Evolutionary conservation across 2,797 vertebrate genomes (phyloP).

Genomic region (Melanotaenia boesemani): DNA sequence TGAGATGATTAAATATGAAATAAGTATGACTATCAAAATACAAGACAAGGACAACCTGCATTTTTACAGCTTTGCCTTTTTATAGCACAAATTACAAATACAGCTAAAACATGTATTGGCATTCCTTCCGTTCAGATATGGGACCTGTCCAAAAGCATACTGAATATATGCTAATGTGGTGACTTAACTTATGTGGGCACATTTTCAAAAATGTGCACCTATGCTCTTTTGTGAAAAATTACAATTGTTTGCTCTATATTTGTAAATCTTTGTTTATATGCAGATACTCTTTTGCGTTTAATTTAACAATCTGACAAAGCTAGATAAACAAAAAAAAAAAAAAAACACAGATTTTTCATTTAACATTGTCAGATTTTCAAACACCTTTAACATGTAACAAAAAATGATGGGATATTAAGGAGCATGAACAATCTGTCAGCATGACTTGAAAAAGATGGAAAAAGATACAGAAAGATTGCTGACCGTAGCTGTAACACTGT

Average conservation of each 20-base stretch:
- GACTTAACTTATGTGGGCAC: background rate
- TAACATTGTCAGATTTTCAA: background rate
- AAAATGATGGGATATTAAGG: background rate
- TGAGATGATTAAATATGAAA: background rate
- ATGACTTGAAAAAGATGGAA: background rate
- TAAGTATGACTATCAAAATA: background rate
- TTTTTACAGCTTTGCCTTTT: background rate
- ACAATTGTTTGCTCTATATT: background rate
- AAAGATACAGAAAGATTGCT: background rate
- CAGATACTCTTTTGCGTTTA: background rate
- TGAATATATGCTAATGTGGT: background rate
- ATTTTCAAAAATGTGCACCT: background rate
- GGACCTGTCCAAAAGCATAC: too few relatives aligned
- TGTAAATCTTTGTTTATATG: background rate
- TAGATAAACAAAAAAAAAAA: background rate
- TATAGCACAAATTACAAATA: background rate
- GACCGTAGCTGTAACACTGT: background rate
- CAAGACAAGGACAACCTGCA: background rate
- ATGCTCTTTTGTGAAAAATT: background rate
- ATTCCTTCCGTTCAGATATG: too few relatives aligned
- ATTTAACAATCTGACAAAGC: background rate
- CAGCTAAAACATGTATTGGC: too few relatives aligned
- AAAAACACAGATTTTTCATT: background rate
- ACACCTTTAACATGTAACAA: background rate
- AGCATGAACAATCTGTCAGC: background rate